These are phyloP conservation scores for Phalacrocorax aristotelis DNA, from an alignment of 2,113 vertebrate species.

Conservation along the genomic window DNA sequence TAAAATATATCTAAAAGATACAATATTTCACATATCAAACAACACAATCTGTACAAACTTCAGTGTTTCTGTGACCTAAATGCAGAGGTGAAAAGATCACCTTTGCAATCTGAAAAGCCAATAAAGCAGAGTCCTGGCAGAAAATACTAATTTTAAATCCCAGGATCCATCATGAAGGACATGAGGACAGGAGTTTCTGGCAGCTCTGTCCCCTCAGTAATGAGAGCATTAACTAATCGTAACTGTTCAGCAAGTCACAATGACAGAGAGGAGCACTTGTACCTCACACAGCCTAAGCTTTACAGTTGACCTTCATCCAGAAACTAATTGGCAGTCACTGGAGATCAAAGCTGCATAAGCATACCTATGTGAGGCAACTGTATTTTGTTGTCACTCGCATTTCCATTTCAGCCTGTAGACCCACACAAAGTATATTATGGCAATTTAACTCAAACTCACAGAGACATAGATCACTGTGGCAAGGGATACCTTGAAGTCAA, in stretches of 20 bases:
- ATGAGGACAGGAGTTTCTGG: background rate
- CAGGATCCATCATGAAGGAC: background rate
- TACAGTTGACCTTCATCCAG: background rate
- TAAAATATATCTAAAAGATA: background rate
- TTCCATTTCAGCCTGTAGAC: background rate
- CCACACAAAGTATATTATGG: background rate
- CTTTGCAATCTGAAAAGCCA: background rate
- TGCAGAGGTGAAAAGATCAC: background rate
- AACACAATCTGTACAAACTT: background rate
- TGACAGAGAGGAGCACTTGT: background rate
- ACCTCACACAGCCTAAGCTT: background rate
- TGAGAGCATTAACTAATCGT: background rate
- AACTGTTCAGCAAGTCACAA: background rate
- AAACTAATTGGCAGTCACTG: background rate
- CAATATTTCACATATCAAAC: background rate
- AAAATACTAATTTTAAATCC: background rate
- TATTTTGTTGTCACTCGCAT: background rate
- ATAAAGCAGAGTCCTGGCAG: background rate
- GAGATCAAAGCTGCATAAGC: background rate
- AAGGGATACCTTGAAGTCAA: background rate
- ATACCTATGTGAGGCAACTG: background rate
- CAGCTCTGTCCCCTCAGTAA: background rate
- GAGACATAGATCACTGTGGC: background rate
- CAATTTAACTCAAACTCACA: background rate
- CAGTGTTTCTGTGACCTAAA: background rate